Evolutionary conservation across 2,113 vertebrate species (phyloP).

Genomic region (Colistium nudipinnis): DNA sequence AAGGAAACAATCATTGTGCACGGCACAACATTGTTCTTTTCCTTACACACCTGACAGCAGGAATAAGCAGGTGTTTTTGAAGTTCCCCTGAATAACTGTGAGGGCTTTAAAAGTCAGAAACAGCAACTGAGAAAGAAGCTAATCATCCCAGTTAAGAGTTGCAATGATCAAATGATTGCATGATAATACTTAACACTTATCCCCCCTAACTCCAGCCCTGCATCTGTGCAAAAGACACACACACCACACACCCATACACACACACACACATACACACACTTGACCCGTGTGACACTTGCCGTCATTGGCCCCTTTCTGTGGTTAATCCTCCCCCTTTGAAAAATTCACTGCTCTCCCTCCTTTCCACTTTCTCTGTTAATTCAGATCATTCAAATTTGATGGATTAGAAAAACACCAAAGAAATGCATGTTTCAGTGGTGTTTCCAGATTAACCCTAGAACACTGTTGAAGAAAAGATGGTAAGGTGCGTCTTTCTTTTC

Average conservation of each 20-base stretch:
- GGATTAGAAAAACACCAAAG: constrained; percentile 46
- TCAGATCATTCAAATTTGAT: constrained; percentile 20
- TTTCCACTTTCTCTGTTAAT: constrained; percentile 19
- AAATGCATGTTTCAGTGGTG: constrained; percentile 21
- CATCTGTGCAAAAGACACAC: constrained; percentile 16
- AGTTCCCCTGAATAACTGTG: constrained; percentile 8
- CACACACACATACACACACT: constrained; percentile 51
- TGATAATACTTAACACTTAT: constrained; percentile 35
- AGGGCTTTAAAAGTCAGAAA: constrained; percentile 6
- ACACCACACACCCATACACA: constrained; percentile 33
- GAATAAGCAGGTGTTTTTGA: constrained; percentile 3
- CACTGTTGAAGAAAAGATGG: constrained; percentile 7
- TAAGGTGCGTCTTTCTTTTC: not conserved
- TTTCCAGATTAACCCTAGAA: constrained; percentile 14
- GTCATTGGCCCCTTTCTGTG: constrained; percentile 54
- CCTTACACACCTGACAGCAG: not conserved
- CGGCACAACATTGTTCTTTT: not conserved
- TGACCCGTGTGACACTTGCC: constrained; percentile 73
- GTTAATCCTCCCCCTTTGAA: constrained; percentile 49
- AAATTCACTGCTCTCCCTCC: constrained; percentile 4
- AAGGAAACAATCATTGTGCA: no score
- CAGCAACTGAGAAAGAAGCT: constrained; percentile 8
- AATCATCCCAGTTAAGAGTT: constrained; percentile 43
- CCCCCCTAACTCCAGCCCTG: not conserved
- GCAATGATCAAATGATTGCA: constrained; percentile 62